A percentile compares a stretch with the other conserved stretches of the same genome.
These are phyloP conservation scores for Ahaetulla prasina DNA, from an alignment of 2,113 vertebrate genomes.

Conservation along the genomic window DNA sequence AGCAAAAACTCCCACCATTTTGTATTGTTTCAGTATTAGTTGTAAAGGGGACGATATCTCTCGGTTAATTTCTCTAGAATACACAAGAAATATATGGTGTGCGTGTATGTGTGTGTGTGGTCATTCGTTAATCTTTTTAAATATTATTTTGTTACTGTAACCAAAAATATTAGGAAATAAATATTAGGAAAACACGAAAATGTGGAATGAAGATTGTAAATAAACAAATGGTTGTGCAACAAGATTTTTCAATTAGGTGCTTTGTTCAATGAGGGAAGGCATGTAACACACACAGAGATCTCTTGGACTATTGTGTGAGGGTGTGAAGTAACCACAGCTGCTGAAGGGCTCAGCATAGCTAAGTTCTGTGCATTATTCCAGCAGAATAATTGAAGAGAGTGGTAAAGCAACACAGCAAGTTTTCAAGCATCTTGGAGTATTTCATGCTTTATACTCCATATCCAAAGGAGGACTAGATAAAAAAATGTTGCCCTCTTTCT, in stretches of 20 bases:
- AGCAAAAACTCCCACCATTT: neutral
- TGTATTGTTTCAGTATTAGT: neutral
- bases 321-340: neutral
- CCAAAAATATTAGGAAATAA: neutral
- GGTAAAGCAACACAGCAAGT: neutral
- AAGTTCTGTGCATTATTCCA: neutral
- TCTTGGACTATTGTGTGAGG: neutral
- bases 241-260: neutral
- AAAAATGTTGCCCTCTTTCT: neutral
- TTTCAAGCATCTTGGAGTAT: neutral
- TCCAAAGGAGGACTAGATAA: neutral
- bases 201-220: neutral
- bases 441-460: neutral
- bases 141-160: neutral
- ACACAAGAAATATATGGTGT: neutral
- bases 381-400: neutral
- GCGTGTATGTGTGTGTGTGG: neutral
- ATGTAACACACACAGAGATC: neutral
- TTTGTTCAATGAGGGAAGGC: neutral
- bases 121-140: neutral
- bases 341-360: neutral
- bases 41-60: accelerated
- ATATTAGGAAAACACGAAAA: neutral
- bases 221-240: neutral
- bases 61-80: accelerated